Evolutionary conservation across 2,113 vertebrate genomes (phyloP), one percentile per base, ranked within the genome.

Genomic region (Solea solea): DNA sequence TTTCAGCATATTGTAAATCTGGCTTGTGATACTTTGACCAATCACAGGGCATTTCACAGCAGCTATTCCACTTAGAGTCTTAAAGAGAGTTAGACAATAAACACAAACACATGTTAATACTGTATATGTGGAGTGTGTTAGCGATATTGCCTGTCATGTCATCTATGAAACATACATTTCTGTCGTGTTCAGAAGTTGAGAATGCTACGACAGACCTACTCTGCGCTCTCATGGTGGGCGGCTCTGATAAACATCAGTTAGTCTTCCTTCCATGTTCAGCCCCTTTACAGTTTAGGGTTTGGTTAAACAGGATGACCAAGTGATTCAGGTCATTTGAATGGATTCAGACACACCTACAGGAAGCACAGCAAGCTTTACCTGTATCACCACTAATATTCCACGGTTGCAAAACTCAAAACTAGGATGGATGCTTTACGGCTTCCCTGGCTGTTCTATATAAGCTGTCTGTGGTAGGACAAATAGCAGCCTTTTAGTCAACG

Each of bases 301-400:
- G 77, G 64, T 73, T 14, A 34, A 41, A 3, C 75, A 51, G 68
- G 78, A 72, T 56, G 45, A 61, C 76, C 59, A 64, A 61, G 79
- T 86, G 74, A 89, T 79, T 80, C 79, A 77, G 67, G 64, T 81
- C 51, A 13, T n/a, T 4, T 80, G n/a, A 81, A 68, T 72, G 25
- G 25, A 69, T 44, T 12, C 40, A 58, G 77, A 72, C 79, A 86
- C 73, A 64, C 85, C 77, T 65, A 57, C 52, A 69, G 78, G 77
- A 84, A 81, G n/a, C 50, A 14, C 42, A 1, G 4, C 44, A 25
- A 34, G 60, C 40, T 42, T 16, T 25, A 9, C 28, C 60, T 70
- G 34, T 62, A 39, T 15, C 40, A 45, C 6, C 58, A 44, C 0
- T 11, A 16, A 8, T 41, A 66, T 34, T 61, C 4, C 25, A 14